These are phyloP conservation scores for Pogonognathellus flavescens DNA, from an alignment of 1,140 invertebrate genomes.

Conservation along the genomic window DNA sequence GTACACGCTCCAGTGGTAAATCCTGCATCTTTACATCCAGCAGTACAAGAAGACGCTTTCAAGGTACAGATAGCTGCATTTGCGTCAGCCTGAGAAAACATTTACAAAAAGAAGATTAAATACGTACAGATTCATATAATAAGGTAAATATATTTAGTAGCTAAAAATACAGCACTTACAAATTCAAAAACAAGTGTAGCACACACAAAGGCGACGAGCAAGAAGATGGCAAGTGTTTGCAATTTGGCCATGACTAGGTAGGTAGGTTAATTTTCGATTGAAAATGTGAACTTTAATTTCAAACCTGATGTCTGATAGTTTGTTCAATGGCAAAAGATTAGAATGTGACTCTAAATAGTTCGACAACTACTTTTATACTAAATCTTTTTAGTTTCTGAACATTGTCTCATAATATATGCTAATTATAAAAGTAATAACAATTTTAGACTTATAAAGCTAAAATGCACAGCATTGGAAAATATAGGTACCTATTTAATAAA, in stretches of 20 bases:
- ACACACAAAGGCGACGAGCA: not conserved
- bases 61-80: not conserved
- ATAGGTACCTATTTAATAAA: too few relatives aligned
- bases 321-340: too few relatives aligned
- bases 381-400: too few relatives aligned
- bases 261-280: not conserved
- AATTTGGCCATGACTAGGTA: conserved; percentile 36
- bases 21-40: conserved; percentile 13
- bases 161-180: not conserved
- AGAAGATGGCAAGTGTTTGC: not conserved
- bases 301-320: not conserved
- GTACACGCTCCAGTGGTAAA: not conserved
- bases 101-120: not conserved
- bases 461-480: too few relatives aligned
- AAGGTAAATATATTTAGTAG: not conserved
- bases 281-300: not conserved
- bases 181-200: not conserved
- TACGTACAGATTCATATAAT: not conserved
- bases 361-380: too few relatives aligned
- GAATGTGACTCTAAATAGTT: too few relatives aligned
- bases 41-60: not conserved
- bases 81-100: not conserved
- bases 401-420: too few relatives aligned
- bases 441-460: too few relatives aligned
- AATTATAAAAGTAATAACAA: too few relatives aligned